phyloP scores from a whole-genome alignment of 2,797 vertebrate species.

The Galaxias olidus region DNA sequence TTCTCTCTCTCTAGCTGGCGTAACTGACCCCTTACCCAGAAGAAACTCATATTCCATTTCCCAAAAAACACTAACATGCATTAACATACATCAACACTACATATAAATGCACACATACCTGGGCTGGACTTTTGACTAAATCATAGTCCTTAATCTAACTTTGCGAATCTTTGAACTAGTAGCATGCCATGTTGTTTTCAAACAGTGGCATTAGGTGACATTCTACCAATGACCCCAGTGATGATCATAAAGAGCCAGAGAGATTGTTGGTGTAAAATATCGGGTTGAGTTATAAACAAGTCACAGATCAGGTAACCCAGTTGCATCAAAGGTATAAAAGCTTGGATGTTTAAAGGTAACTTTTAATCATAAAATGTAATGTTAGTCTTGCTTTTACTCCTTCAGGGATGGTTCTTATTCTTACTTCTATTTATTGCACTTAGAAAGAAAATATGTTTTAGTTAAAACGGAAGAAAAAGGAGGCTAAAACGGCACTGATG shows the following conservation, averaged over 20 bases:
- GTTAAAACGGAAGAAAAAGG: neutral
- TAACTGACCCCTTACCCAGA: slow-evolving; percentile 51
- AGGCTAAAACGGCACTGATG: slow-evolving; percentile 16
- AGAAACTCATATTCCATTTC: slow-evolving; percentile 3
- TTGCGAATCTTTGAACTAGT: slow-evolving; percentile 10
- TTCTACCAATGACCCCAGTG: slow-evolving; percentile 13
- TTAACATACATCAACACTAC: too few species aligned
- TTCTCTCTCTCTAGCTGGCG: slow-evolving; percentile 63
- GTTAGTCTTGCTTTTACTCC: neutral
- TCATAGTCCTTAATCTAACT: too few species aligned
- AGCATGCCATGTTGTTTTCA: slow-evolving; percentile 11
- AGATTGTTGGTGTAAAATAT: neutral
- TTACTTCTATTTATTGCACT: slow-evolving; percentile 22
- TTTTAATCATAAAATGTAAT: slow-evolving; percentile 3
- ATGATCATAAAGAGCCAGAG: slow-evolving; percentile 1
- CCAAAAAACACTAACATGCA: slow-evolving; percentile 16
- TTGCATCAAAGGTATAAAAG: too few species aligned
- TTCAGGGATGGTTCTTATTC: neutral
- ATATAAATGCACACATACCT: neutral
- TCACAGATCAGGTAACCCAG: slow-evolving; percentile 3
- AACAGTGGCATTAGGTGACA: neutral
- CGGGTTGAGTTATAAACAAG: neutral
- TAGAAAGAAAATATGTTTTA: slow-evolving; percentile 10
- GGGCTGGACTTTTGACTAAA: neutral
- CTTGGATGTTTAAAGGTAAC: neutral